Evolutionary conservation across 2,797 vertebrate species (phyloP), one percentile per base, ranked within the genome.

Genomic region (Tenualosa ilisha): DNA sequence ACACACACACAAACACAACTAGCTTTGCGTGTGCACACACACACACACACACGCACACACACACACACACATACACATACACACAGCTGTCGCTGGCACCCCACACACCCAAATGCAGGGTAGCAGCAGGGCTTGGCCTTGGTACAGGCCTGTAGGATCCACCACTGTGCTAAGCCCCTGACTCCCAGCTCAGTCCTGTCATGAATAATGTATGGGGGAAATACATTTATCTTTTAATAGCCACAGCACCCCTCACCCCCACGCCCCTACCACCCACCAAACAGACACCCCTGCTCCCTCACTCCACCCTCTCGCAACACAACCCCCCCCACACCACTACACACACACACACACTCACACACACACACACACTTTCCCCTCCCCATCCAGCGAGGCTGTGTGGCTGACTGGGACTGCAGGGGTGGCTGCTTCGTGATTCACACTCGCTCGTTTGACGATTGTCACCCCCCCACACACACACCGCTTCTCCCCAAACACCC

Each of bases 211-310:
- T 93, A 96, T 92, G 88, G 93, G 93, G 92, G 91, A 95, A 95
- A 96, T 95, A 96, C 94, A 96, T 96, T 95, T 96, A 95, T 96
- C 95, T 96, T 96, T 95, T 96, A 96, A 96, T 95, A 95, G 95
- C 93, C 90, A 65, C 68, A 86, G 65, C 86, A 79, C 43, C 85
- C 87, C 87, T 87, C 85, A 83, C 50, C 86, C 84, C 81, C 90
- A 46, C 65, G n/a, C n/a, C 59, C 20, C 3, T 20, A n/a, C 24
- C 63, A 3, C 63, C n/a, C 63, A 11, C n/a, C 26, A 22, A 56
- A 56, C 53, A 20, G 2, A 56, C 24, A 91, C 93, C 92, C 91
- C 50, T 13, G 51, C 22, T 50, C 54, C 24, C n/a, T 17, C 59
- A 0, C 5, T 4, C 22, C 26, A 91, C 92, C 92, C 91, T 12